Evolutionary conservation across 2,797 vertebrate genomes (phyloP).

Genomic region (Hypotaenidia philippensis): DNA sequence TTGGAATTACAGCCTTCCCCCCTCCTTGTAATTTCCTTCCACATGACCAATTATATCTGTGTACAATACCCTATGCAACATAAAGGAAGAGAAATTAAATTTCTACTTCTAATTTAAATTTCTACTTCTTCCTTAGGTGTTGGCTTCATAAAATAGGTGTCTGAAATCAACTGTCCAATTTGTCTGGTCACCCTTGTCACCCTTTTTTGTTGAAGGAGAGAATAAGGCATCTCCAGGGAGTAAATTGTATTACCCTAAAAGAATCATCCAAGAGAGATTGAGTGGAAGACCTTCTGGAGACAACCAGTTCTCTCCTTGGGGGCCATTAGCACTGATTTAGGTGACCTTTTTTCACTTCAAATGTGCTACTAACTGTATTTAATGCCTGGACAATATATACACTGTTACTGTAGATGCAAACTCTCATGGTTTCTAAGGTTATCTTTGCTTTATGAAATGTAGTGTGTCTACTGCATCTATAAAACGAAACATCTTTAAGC

Average conservation of each 20-base stretch:
- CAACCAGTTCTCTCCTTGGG: not conserved
- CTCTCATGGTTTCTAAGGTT: not conserved
- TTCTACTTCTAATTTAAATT: too few relatives aligned
- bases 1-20: not conserved
- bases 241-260: not conserved
- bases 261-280: accelerated
- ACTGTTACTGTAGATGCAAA: not conserved
- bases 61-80: not conserved
- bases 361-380: not conserved
- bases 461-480: not conserved
- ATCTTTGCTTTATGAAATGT: not conserved
- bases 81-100: not conserved
- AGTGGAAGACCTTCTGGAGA: not conserved
- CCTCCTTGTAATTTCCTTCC: accelerated
- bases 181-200: not conserved
- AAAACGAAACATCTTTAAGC: not conserved
- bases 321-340: not conserved
- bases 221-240: not conserved
- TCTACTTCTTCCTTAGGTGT: not conserved
- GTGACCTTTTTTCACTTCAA: not conserved
- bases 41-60: not conserved
- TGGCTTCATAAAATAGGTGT: not conserved
- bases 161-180: not conserved
- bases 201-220: not conserved
- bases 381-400: not conserved